A percentile compares a stretch with the other conserved stretches of the same genome.
Evolutionary conservation across 2,113 vertebrate genomes (phyloP).

Genomic region (Varanus komodoensis): DNA sequence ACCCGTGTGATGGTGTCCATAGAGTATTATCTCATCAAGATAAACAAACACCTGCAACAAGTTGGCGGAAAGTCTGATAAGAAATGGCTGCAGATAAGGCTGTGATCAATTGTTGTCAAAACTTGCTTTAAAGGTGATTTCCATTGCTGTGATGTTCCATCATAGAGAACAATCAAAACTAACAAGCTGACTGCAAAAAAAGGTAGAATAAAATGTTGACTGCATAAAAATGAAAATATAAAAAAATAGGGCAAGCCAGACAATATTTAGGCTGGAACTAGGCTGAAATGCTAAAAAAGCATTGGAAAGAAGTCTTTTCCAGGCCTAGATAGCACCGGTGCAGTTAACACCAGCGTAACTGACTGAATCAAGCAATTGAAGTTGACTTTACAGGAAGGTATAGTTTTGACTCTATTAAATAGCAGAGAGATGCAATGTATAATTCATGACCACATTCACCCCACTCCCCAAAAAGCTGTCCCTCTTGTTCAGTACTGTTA

Average conservation of each 20-base stretch:
- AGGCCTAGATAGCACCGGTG: not conserved
- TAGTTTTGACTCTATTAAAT: not conserved
- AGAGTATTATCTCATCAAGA: slow-evolving; percentile 64
- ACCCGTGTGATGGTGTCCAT: slow-evolving; percentile 16
- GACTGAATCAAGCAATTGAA: not conserved
- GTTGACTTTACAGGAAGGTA: not conserved
- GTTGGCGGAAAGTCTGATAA: slow-evolving; percentile 56
- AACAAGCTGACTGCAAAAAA: slow-evolving; percentile 48
- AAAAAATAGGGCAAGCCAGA: no score
- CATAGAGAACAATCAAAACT: slow-evolving; percentile 16
- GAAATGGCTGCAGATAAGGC: slow-evolving; percentile 52
- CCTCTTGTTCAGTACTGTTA: not conserved
- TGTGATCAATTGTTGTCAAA: slow-evolving; percentile 70
- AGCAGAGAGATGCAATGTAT: not conserved
- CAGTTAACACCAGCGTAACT: not conserved
- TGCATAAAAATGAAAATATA: not conserved
- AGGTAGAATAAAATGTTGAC: slow-evolving; percentile 23
- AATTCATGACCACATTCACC: not conserved
- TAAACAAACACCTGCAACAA: slow-evolving; percentile 64
- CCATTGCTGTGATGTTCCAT: slow-evolving; percentile 34
- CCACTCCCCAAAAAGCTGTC: not conserved
- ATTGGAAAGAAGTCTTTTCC: not conserved
- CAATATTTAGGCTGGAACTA: not conserved
- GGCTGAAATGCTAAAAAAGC: not conserved
- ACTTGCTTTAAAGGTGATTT: slow-evolving; percentile 47